These are phyloP conservation scores for Mergus octosetaceus DNA, from an alignment of 2,797 vertebrate genomes.

Conservation along the genomic window DNA sequence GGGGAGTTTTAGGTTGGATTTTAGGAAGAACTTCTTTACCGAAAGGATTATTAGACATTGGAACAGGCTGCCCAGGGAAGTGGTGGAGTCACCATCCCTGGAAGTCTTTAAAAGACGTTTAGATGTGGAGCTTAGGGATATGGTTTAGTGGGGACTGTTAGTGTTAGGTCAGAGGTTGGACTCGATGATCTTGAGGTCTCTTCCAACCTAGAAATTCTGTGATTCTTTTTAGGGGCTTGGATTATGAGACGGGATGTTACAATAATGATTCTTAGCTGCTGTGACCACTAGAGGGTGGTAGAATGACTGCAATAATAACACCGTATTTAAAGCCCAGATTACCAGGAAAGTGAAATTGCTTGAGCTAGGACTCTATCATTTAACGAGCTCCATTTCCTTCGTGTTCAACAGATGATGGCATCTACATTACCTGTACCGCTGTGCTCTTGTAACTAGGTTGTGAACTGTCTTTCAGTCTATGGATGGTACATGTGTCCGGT, in stretches of 20 bases:
- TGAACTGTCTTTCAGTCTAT: neutral
- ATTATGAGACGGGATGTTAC: fast-evolving
- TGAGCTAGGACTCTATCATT: fast-evolving
- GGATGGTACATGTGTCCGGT: fast-evolving
- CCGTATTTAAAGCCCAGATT: fast-evolving
- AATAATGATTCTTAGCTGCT: fast-evolving
- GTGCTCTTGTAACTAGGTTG: neutral
- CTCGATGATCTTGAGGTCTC: no score
- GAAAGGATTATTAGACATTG: no score
- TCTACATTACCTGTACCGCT: neutral
- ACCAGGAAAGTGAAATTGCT: fast-evolving
- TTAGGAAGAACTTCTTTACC: no score
- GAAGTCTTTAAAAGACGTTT: no score
- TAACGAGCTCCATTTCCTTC: neutral
- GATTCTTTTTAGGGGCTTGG: neutral
- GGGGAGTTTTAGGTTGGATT: no score
- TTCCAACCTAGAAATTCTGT: no score
- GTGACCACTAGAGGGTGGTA: conserved; percentile 25
- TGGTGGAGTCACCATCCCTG: no score
- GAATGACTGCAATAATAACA: fast-evolving
- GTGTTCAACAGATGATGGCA: neutral
- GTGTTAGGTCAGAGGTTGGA: no score
- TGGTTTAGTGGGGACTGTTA: no score
- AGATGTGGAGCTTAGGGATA: no score
- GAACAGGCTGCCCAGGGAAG: no score